phyloP scores from a whole-genome alignment of 2,797 vertebrate genomes.

The Lacerta agilis region DNA sequence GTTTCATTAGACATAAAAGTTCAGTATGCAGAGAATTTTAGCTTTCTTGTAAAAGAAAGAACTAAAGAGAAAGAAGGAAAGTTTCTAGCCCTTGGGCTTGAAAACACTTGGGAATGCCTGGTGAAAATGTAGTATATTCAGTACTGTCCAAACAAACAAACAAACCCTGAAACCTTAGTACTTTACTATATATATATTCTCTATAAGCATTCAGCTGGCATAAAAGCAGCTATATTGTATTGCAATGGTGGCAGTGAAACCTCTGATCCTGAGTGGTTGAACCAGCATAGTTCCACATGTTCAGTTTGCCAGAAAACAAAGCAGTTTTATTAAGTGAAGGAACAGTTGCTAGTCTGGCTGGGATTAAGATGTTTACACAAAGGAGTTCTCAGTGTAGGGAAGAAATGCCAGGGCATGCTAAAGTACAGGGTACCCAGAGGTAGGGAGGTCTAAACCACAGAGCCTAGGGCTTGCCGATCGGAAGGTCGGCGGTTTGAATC shows the following conservation, averaged over 20 bases:
- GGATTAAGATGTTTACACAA: not conserved
- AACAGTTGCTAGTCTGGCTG: not conserved
- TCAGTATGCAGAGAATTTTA: not conserved
- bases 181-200: too few species aligned
- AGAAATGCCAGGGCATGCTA: not conserved
- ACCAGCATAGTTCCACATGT: not conserved
- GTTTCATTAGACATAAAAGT: not conserved
- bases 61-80: not conserved
- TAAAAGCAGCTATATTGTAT: not conserved
- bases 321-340: not conserved
- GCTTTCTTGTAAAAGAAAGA: not conserved
- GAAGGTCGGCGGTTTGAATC: too few species aligned
- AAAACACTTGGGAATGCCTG: not conserved
- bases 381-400: not conserved
- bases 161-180: too few species aligned
- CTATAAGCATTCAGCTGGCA: not conserved
- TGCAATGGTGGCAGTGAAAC: not conserved
- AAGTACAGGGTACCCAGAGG: not conserved
- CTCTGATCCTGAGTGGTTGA: not conserved
- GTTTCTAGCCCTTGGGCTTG: not conserved
- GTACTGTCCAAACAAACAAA: not conserved
- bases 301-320: not conserved
- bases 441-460: not conserved
- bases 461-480: too few species aligned
- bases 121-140: not conserved